Evolutionary conservation across 1,140 invertebrate genomes (phyloP), one percentile per base, ranked within the genome.

Genomic region (Eupristina koningsbergeri): DNA sequence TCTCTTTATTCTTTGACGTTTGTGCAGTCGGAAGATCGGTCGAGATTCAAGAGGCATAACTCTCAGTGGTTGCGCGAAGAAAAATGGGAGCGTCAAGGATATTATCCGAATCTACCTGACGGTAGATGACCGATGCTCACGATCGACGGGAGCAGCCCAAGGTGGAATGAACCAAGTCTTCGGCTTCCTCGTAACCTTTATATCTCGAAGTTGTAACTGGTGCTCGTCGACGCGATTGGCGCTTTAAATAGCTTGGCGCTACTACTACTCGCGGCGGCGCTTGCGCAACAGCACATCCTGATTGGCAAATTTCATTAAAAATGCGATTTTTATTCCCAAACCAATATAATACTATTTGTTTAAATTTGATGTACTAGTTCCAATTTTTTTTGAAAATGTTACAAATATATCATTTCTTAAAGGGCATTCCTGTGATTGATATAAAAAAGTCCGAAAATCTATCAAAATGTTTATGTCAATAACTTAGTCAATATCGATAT

Each of bases 1-100:
- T 17, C 50, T 86, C 87, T 88, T 88, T 63, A 88, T 88, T 78
- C 86, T 87, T 81, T 88, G 88, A 64, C 83, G 88, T 64, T 88
- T 88, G 79, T 86, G 85, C 34, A 86, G 75, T 67, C 81, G 86
- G 45, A 87, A 86, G 63, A 82, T 88, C 80, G 86, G 86, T 74
- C 84, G 86, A n/a, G 36, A 80, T 15, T 17, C 71, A 84, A 84
- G 83, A 64, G 71, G 83, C 83, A 84, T 84, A 84, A 84, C 83
- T 84, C 45, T 58, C 29, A n/a, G 63, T 45, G 11, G 29, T 53
- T 34, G 69, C 80, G 47, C 69, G 80, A 36, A n/a, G n/a, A n/a
- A 19, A 69, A 58, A 58, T 7, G 45, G 17, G 6, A 34, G 74
- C 47, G 47, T 17, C 45, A 80, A 67, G 31, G 64, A n/a, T 64